Conservation (phyloP, 2,797 vertebrate species). For the Moxostoma hubbsi region DNA sequence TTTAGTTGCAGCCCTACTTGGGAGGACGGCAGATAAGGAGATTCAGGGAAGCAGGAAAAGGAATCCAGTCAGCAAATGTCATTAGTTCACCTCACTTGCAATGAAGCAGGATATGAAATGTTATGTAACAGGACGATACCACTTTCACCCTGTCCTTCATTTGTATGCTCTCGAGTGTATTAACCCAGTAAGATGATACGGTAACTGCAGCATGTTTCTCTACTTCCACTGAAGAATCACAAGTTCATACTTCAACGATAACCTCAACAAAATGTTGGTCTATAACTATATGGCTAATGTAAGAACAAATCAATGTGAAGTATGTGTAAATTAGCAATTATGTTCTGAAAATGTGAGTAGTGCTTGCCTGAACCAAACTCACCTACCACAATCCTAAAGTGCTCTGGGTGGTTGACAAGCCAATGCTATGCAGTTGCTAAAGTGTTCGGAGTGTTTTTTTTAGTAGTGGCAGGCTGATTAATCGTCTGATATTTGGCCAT, state of each 20-base stretch:
- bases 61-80: slow-evolving; percentile 23
- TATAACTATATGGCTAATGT: too few species aligned
- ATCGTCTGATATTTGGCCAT: too few species aligned
- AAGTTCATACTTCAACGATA: background rate
- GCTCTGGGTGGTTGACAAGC: background rate
- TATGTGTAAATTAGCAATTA: too few species aligned
- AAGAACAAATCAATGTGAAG: too few species aligned
- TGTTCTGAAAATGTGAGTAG: too few species aligned
- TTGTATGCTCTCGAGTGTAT: background rate
- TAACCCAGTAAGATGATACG: background rate
- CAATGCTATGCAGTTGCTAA: background rate
- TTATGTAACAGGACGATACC: slow-evolving; percentile 19
- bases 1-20: too few species aligned
- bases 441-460: background rate
- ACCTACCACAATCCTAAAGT: background rate
- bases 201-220: too few species aligned
- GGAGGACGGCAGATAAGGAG: too few species aligned
- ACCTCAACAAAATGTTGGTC: background rate
- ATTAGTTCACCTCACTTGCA: too few species aligned
- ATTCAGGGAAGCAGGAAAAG: background rate
- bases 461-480: too few species aligned
- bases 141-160: background rate
- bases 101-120: slow-evolving; percentile 15
- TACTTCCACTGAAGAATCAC: too few species aligned
- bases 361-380: background rate